These are phyloP conservation scores for Andrena bicolor DNA, from an alignment of 2,888 invertebrate genomes.

Conservation along the genomic window DNA sequence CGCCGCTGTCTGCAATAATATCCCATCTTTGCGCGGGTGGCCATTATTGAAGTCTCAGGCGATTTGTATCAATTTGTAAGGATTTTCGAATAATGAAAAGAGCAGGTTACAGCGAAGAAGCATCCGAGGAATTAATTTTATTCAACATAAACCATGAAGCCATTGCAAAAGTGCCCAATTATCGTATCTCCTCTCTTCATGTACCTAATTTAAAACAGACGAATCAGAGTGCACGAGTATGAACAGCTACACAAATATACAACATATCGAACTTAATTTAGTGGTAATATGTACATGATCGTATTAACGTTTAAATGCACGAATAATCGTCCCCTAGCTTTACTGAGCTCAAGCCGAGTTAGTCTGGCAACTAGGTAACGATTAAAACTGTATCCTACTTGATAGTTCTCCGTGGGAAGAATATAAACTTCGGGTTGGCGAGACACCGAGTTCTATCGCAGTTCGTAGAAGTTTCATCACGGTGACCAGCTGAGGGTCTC, in stretches of 20 bases:
- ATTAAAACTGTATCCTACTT: neutral
- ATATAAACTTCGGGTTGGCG: neutral
- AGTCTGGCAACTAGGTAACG: neutral
- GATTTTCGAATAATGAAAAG: neutral
- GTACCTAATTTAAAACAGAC: neutral
- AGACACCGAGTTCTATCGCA: neutral
- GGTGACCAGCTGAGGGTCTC: neutral
- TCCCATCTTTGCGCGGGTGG: neutral
- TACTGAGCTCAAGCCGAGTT: neutral
- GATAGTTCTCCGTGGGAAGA: neutral
- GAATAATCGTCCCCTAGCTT: neutral
- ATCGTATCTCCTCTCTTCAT: slow-evolving; percentile 3
- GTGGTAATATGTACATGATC: slow-evolving; percentile 26
- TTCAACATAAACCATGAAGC: neutral
- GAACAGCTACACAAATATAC: slow-evolving; percentile 17
- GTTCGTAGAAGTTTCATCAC: neutral
- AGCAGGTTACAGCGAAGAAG: neutral
- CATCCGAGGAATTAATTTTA: neutral
- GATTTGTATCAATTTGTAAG: slow-evolving; percentile 4
- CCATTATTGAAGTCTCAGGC: too few relatives aligned
- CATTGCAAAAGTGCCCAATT: neutral
- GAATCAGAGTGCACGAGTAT: slow-evolving; percentile 1
- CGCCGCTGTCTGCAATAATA: slow-evolving; percentile 11
- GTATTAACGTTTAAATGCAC: slow-evolving; percentile 51
- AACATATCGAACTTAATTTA: neutral